Conservation (phyloP, 2,797 vertebrate species). For the Trachurus trachurus region DNA sequence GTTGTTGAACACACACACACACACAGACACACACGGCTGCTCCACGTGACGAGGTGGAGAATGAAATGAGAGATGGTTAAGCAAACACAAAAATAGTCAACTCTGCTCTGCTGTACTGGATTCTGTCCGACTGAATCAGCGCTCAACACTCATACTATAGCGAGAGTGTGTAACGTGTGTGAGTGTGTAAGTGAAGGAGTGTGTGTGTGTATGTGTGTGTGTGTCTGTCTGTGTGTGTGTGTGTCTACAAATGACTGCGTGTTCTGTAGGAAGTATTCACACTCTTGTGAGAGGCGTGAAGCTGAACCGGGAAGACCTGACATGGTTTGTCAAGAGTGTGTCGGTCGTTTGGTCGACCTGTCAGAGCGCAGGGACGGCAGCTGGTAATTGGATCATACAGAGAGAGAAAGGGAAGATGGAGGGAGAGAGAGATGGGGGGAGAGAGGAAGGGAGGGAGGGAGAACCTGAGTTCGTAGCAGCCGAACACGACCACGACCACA, state of each 20-base stretch:
- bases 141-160: not conserved
- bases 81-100: conserved; percentile 28
- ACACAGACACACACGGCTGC: not conserved
- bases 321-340: not conserved
- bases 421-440: too few species aligned
- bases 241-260: not conserved
- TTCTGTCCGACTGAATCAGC: conserved; percentile 10
- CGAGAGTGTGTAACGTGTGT: not conserved
- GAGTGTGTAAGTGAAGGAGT: not conserved
- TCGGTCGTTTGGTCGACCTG: not conserved
- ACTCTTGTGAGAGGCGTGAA: not conserved
- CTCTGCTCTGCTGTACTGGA: conserved; percentile 15
- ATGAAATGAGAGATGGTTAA: conserved; percentile 24
- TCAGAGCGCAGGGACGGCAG: not conserved
- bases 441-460: too few species aligned
- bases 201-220: not conserved
- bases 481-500: too few species aligned
- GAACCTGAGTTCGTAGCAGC: too few species aligned
- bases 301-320: not conserved
- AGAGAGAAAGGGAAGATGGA: too few species aligned
- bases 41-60: too few species aligned
- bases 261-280: not conserved
- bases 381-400: too few species aligned
- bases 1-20: conserved; percentile 17
- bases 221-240: not conserved